A percentile compares a stretch with the other conserved stretches of the same genome.
Evolutionary conservation across 2,888 invertebrate genomes (phyloP).

Genomic region (Perizoma flavofasciatum): DNA sequence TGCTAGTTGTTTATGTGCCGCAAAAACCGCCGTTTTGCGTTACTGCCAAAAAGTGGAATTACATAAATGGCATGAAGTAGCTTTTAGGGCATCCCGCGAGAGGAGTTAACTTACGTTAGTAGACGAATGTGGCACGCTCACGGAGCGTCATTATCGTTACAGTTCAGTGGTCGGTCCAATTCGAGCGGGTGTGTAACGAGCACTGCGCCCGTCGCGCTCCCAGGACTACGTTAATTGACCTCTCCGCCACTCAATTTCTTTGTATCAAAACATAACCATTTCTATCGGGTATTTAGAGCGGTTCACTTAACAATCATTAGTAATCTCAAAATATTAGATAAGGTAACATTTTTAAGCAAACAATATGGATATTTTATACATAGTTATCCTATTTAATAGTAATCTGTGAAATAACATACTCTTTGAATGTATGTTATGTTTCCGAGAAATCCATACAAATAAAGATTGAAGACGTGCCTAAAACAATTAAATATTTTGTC

Average conservation of each 20-base stretch:
- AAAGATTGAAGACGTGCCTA: too few species aligned
- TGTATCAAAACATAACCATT: conserved; percentile 46
- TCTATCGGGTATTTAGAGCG: conserved; percentile 18
- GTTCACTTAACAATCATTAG: neutral
- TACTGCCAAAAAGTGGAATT: conserved; percentile 73
- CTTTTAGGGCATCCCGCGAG: conserved; percentile 76
- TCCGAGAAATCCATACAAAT: too few species aligned
- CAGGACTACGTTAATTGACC: conserved; percentile 69
- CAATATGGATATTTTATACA: too few species aligned
- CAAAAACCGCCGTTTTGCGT: conserved; percentile 78
- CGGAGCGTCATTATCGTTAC: conserved; percentile 74
- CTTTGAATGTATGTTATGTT: conserved; percentile 3
- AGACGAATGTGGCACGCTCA: conserved; percentile 67
- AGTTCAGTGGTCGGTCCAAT: conserved; percentile 72
- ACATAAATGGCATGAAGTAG: conserved; percentile 63
- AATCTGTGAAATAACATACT: too few species aligned
- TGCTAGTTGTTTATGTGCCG: conserved; percentile 79
- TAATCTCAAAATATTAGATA: too few species aligned
- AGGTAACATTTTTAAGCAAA: neutral
- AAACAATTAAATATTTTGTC: too few species aligned
- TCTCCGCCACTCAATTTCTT: conserved; percentile 59
- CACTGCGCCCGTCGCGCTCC: conserved; percentile 61
- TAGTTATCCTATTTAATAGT: too few species aligned
- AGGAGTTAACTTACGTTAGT: conserved; percentile 71
- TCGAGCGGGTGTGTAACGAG: conserved; percentile 71